Percentiles rank a stretch among this genome's conserved stretches.
Conservation (phyloP, 1,140 invertebrate species). For the Lamellibrachia luymesi region DNA sequence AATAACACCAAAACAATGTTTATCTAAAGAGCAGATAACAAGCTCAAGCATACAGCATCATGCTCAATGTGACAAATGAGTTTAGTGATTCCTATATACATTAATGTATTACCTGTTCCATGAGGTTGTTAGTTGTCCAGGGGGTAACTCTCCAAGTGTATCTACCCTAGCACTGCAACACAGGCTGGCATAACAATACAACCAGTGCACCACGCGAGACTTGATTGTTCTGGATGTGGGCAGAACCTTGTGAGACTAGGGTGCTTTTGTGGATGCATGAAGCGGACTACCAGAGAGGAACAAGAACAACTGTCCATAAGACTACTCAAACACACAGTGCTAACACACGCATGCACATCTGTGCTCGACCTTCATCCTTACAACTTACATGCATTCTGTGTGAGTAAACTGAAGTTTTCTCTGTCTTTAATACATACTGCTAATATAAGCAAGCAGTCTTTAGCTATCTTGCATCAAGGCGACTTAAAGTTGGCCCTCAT, state of each 20-base stretch:
- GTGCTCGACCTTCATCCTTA: background rate
- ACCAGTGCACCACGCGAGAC: background rate
- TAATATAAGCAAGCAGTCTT: too few relatives aligned
- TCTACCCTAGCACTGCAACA: background rate
- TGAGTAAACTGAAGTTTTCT: background rate
- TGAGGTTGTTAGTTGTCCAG: background rate
- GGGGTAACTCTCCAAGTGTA: background rate
- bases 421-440: background rate
- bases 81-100: too few relatives aligned
- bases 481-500: background rate
- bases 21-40: background rate
- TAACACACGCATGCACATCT: background rate
- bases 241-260: background rate
- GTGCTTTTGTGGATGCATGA: background rate
- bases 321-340: background rate
- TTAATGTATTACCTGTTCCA: background rate
- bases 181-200: too few relatives aligned
- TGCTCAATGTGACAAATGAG: too few relatives aligned
- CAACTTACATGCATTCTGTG: background rate
- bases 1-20: background rate
- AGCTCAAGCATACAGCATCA: background rate
- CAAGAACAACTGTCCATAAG: background rate
- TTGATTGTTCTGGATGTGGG: background rate
- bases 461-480: too few relatives aligned
- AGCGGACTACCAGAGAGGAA: background rate